Conservation (phyloP, 2,797 vertebrate species). For the Emys orbicularis region DNA sequence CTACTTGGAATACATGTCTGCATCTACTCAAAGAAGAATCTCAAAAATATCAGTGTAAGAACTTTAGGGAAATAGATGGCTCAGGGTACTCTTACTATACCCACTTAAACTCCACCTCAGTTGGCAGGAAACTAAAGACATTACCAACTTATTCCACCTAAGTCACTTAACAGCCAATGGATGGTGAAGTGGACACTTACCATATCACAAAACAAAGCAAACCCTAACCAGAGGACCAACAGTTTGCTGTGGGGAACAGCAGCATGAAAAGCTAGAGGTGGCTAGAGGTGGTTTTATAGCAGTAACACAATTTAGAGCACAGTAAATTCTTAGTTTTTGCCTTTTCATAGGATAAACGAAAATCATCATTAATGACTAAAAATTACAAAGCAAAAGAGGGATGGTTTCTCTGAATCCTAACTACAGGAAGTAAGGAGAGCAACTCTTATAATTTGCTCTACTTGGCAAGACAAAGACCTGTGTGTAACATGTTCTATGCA, state of each 20-base stretch:
- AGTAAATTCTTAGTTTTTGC: neutral
- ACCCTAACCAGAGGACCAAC: no score
- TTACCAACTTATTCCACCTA: no score
- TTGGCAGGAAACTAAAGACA: no score
- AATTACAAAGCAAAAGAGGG: neutral
- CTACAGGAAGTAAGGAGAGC: rapidly evolving
- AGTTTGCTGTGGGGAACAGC: neutral
- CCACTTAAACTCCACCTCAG: no score
- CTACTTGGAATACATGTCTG: no score
- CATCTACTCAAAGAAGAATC: no score
- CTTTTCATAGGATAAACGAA: neutral
- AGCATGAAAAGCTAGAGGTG: neutral
- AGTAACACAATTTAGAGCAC: neutral
- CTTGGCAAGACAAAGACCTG: rapidly evolving
- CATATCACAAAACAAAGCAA: neutral
- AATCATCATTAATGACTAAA: neutral
- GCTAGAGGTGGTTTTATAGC: neutral
- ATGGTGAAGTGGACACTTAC: neutral
- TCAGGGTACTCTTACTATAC: no score
- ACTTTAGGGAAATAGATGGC: no score
- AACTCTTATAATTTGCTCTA: rapidly evolving
- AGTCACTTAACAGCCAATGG: no score
- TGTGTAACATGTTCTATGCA: rapidly evolving
- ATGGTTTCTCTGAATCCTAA: neutral
- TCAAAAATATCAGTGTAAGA: no score